A percentile compares a stretch with the other conserved stretches of the same genome.
Conservation (phyloP, 2,113 vertebrate species). For the Leiothrix lutea region DNA sequence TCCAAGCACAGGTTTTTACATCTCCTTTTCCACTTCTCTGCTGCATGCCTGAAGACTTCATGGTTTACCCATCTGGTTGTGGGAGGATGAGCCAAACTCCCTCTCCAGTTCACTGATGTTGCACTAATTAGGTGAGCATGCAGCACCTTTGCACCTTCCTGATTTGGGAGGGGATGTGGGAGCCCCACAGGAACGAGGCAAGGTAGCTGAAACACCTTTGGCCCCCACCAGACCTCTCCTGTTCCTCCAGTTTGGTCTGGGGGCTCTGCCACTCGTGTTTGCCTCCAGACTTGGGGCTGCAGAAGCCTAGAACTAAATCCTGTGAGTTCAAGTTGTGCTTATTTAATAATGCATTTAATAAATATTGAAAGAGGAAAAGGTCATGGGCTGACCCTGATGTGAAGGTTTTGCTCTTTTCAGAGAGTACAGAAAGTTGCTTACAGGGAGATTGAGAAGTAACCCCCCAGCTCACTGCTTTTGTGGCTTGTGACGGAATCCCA, state of each 20-base stretch:
- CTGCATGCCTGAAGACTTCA: neutral
- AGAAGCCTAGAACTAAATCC: neutral
- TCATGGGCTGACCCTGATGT: neutral
- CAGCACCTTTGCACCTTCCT: neutral
- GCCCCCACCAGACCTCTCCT: neutral
- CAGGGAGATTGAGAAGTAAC: neutral
- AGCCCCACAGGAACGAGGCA: neutral
- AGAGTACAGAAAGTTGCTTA: neutral
- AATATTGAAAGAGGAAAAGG: neutral
- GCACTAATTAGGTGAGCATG: neutral
- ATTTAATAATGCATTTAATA: neutral
- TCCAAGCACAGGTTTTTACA: neutral
- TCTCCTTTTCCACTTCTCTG: neutral
- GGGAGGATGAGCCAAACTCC: neutral
- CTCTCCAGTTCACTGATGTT: neutral
- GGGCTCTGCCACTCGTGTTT: neutral
- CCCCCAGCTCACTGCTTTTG: neutral
- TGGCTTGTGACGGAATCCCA: constrained; percentile 25
- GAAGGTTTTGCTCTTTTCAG: neutral
- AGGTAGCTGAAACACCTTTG: neutral
- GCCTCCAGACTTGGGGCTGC: neutral
- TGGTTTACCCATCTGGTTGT: neutral
- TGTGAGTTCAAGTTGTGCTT: neutral
- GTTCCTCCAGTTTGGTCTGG: neutral
- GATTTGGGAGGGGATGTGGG: neutral